Percentiles rank a stretch among this genome's conserved stretches.
phyloP scores from a whole-genome alignment of 2,888 invertebrate genomes.

The Pristionchus japonicus region DNA sequence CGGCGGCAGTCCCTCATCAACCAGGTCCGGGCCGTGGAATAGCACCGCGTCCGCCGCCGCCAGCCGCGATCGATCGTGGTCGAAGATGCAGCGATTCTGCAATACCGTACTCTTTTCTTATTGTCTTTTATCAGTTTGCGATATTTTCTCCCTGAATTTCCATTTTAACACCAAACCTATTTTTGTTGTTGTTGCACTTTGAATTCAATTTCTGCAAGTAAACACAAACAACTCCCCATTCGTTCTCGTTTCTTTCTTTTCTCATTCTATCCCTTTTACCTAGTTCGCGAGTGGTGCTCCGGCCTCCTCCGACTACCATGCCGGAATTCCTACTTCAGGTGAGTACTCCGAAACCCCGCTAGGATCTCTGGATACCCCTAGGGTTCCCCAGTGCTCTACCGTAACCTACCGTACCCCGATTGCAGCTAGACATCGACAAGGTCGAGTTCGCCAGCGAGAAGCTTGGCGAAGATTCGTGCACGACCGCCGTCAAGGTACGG shows the following conservation, averaged over 20 bases:
- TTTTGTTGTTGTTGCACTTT: too few species aligned
- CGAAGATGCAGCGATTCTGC: constrained; percentile 80
- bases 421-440: constrained; percentile 24
- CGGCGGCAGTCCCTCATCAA: constrained; percentile 24
- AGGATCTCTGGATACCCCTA: not conserved
- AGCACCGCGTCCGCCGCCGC: constrained; percentile 82
- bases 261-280: not conserved
- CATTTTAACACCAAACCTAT: too few species aligned
- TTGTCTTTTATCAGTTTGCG: not conserved
- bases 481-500: not conserved
- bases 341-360: not conserved
- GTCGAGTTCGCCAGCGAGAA: constrained; percentile 33
- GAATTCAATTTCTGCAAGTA: not conserved
- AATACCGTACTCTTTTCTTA: constrained; percentile 65
- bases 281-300: constrained; percentile 4
- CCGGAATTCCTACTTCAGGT: constrained; percentile 40
- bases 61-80: constrained; percentile 79
- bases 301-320: not conserved
- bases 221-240: not conserved
- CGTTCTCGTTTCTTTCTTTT: not conserved
- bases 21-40: constrained; percentile 77
- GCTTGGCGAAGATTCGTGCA: constrained; percentile 14
- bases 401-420: not conserved
- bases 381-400: not conserved
- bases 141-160: not conserved